Evolutionary conservation across 2,888 invertebrate genomes (phyloP).

Genomic region (Chelonus formosanus): DNA sequence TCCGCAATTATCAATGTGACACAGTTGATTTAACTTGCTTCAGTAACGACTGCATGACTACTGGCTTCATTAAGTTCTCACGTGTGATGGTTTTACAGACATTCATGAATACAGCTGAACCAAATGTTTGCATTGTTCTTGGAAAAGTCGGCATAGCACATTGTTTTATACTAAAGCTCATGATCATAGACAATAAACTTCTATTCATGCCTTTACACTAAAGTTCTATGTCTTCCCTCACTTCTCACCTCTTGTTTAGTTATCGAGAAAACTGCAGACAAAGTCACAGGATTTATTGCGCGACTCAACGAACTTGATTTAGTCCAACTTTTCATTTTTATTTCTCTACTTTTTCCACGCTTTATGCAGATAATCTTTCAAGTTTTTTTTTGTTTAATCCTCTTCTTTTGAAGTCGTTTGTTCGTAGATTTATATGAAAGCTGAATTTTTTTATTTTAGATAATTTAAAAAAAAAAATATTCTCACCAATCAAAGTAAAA

Average conservation of each 20-base stretch:
- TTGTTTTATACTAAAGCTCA: too few species aligned
- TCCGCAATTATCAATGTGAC: not conserved
- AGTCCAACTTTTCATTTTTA: not conserved
- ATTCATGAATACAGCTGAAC: conserved; percentile 1
- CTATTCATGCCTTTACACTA: not conserved
- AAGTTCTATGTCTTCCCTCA: conserved; percentile 11
- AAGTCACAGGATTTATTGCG: conserved; percentile 30
- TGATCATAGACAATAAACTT: conserved; percentile 4
- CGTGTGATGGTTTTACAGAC: conserved; percentile 14
- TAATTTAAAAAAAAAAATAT: too few species aligned
- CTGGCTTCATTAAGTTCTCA: conserved; percentile 15
- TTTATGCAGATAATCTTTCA: conserved; percentile 13
- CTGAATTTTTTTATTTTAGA: not conserved
- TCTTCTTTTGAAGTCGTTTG: not conserved
- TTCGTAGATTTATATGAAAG: not conserved
- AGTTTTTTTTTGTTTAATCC: not conserved
- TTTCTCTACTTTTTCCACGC: not conserved
- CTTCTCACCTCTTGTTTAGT: not conserved
- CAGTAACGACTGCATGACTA: conserved; percentile 17
- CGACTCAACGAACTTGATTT: conserved; percentile 18
- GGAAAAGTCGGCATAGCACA: conserved; percentile 1
- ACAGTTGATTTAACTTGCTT: conserved; percentile 23
- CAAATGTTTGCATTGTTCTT: conserved; percentile 1
- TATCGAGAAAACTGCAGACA: conserved; percentile 16
- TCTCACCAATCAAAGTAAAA: too few species aligned